Conservation (phyloP, 1,140 invertebrate species). For the Apocrypta bakeri region DNA sequence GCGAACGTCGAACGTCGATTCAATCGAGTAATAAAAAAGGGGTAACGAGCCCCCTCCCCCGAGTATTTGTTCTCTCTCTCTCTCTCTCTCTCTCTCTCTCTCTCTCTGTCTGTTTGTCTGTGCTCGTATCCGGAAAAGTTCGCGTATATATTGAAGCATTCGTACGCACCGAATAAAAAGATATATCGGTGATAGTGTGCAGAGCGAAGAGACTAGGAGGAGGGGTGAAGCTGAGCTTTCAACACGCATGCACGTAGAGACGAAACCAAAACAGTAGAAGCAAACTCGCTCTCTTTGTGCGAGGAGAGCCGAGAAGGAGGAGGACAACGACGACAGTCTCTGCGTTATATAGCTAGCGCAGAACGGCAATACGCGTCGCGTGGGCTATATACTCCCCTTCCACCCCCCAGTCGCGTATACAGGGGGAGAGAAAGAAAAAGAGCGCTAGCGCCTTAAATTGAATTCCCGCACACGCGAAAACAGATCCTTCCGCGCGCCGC, state of each 20-base stretch:
- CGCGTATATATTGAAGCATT: not conserved
- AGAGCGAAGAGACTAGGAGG: too few relatives aligned
- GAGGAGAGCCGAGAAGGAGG: not conserved
- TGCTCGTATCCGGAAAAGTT: not conserved
- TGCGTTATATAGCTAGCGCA: too few relatives aligned
- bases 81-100: not conserved
- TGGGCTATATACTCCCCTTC: not conserved
- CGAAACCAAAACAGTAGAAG: not conserved
- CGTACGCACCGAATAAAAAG: not conserved
- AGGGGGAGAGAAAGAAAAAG: conserved; percentile 50
- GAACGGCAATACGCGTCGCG: conserved; percentile 6
- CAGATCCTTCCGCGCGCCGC: conserved; percentile 41
- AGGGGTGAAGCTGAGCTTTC: not conserved
- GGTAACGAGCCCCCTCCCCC: too few relatives aligned
- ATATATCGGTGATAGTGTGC: not conserved
- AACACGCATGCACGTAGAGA: too few relatives aligned
- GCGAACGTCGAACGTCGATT: not conserved
- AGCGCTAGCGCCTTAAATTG: conserved; percentile 47
- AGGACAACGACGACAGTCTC: not conserved
- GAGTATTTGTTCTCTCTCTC: not conserved
- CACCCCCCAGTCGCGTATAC: conserved; percentile 21
- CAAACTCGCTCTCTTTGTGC: not conserved
- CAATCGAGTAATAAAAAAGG: not conserved
- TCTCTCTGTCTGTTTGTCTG: not conserved
- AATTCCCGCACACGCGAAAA: conserved; percentile 53